These are phyloP conservation scores for Percopsis omiscomaycus DNA, from an alignment of 2,797 vertebrate species.

Conservation along the genomic window DNA sequence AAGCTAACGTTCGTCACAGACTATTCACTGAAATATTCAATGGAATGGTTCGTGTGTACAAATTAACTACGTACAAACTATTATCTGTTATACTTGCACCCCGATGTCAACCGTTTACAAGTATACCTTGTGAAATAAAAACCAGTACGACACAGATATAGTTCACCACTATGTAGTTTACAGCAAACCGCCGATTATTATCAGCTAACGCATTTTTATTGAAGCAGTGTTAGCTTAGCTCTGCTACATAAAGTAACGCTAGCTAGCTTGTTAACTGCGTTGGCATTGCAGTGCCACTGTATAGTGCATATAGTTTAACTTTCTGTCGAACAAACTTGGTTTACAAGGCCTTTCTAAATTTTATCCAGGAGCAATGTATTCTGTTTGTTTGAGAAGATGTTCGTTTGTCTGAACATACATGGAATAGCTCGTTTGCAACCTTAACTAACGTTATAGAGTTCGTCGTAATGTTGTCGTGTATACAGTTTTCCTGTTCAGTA, in stretches of 20 bases:
- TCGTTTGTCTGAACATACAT: too few species aligned
- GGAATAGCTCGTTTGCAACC: too few species aligned
- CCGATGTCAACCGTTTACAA: rapidly evolving
- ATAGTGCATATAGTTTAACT: too few species aligned
- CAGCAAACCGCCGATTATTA: constrained; percentile 30
- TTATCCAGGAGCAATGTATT: too few species aligned
- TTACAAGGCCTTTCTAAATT: too few species aligned
- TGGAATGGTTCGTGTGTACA: constrained; percentile 52
- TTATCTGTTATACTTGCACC: not conserved
- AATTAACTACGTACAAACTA: constrained; percentile 20
- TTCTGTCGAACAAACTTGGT: too few species aligned
- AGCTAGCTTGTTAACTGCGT: constrained; percentile 32
- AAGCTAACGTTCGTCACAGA: constrained; percentile 52
- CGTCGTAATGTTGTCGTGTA: too few species aligned
- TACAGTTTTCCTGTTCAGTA: too few species aligned
- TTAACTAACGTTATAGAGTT: too few species aligned
- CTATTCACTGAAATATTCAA: constrained; percentile 52
- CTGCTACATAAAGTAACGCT: constrained; percentile 24
- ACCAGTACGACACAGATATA: not conserved
- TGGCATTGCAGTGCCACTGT: too few species aligned
- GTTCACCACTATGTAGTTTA: constrained; percentile 29
- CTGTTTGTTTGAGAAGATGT: too few species aligned
- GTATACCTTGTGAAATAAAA: rapidly evolving
- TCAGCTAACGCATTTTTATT: constrained; percentile 13
- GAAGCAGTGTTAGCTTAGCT: constrained; percentile 53